Base-by-base conservation (phyloP, 2,113 vertebrate genomes). In the Ammospiza nelsoni region DNA sequence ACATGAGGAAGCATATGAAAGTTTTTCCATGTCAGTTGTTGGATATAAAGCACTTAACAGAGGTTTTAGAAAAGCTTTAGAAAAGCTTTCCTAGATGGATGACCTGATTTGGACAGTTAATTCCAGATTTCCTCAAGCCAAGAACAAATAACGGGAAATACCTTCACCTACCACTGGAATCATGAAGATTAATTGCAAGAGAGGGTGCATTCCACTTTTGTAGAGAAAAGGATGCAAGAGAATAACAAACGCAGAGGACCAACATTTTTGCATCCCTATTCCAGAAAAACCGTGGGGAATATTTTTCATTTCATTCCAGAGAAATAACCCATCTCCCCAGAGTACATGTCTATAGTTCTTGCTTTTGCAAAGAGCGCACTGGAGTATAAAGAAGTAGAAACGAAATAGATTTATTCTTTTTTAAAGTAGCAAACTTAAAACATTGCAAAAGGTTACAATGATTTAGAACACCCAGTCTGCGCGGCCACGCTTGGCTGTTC, bases 371-470 rank as follows among this genome's bases (percentile, higher is more conserved):
- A 67, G 84, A 90, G 55, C 2, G 8, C 59, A 66, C 18, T 65
- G 65, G 85, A 92, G 73, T 92, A 79, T 92, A 93, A 89, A 95
- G 82, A 88, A 89, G 72, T 33, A 90, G 80, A 94, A 96, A 71
- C 0, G 4, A 94, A 97, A 96, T 83, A 95, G 52, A 68, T 57
- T 68, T 94, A 83, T 90, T 85, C 69, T 88, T 91, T 92, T 87
- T 94, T 90, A 43, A 81, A 85, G 67, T 95, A 95, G 83, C 89
- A 92, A 97, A 94, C 93, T 95, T 96, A 96, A 97, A 97, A 94
- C 85, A 94, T 85, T 72, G 89, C 8, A 0, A 96, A 97, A 97
- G 95, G 96, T 97, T 97, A 96, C 92, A 93, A 97, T 96, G 97
- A 97, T 97, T 97, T 97, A 97, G 94, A 92, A 67, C 89, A 94